Evolutionary conservation across 2,113 vertebrate species (phyloP).

Genomic region (Pangasianodon gigas): DNA sequence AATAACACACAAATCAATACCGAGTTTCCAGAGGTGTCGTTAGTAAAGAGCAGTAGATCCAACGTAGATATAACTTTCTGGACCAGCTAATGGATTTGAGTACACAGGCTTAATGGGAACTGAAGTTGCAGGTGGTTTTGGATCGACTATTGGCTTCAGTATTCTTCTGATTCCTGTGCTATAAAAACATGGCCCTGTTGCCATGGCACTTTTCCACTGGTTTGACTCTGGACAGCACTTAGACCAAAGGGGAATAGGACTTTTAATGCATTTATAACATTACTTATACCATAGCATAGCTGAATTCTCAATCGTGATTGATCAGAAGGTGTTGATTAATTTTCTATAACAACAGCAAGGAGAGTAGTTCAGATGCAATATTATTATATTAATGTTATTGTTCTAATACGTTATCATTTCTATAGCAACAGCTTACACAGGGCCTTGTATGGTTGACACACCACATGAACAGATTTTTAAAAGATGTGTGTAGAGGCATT

Average conservation of each 20-base stretch:
- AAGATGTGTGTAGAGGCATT: background rate
- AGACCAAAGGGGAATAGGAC: background rate
- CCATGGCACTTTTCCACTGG: background rate
- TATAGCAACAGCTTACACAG: too few species aligned
- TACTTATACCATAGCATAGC: background rate
- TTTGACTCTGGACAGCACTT: background rate
- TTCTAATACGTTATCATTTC: background rate
- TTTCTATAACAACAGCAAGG: background rate
- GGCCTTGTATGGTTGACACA: background rate
- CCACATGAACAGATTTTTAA: background rate
- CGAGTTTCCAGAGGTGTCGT: background rate
- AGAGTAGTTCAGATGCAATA: background rate
- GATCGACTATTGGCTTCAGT: background rate
- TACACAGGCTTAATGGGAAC: background rate
- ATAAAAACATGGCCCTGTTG: background rate
- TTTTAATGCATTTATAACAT: background rate
- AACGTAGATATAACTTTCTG: background rate
- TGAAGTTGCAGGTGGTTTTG: background rate
- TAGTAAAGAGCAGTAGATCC: background rate
- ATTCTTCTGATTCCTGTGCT: background rate
- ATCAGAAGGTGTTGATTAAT: background rate
- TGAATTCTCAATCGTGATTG: background rate
- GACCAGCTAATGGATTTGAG: slow-evolving; percentile 17
- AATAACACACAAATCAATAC: slow-evolving; percentile 27
- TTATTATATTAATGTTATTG: background rate